Conservation (phyloP, 2,797 vertebrate species). For the Pogoniulus pusillus region DNA sequence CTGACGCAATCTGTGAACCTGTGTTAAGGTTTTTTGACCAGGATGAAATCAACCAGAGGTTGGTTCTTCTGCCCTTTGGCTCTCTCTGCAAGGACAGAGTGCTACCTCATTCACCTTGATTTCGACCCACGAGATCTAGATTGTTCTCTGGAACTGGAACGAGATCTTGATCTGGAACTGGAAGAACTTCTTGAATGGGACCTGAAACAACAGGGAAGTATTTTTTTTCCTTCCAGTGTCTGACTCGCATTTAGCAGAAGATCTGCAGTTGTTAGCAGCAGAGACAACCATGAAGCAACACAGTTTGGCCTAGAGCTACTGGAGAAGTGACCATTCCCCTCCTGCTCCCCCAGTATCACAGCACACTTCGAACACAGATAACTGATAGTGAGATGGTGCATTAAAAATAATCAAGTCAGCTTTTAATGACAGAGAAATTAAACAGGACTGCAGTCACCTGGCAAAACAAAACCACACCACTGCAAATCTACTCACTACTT, state of each 20-base stretch:
- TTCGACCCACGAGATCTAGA: constrained; percentile 87
- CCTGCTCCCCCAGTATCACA: not conserved
- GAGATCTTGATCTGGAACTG: constrained; percentile 96
- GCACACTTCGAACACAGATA: not conserved
- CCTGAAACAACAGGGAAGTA: constrained; percentile 88
- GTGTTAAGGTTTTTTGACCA: not conserved
- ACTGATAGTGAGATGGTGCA: not conserved
- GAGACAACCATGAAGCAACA: not conserved
- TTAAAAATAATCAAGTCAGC: not conserved
- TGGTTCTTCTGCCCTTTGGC: constrained; percentile 74
- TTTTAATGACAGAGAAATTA: not conserved
- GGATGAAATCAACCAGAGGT: constrained; percentile 24
- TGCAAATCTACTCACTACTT: not conserved
- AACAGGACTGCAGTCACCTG: not conserved
- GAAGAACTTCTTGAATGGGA: constrained; percentile 96
- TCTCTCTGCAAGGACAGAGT: constrained; percentile 88
- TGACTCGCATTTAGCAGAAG: not conserved
- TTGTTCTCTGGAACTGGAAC: constrained; percentile 89
- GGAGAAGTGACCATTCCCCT: not conserved
- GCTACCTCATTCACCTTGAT: constrained; percentile 99
- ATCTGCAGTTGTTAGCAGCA: not conserved
- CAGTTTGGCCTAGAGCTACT: not conserved
- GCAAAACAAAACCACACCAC: not conserved
- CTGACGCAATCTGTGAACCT: no score
- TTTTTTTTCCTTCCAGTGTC: constrained; percentile 84